Percentiles rank a stretch among this genome's conserved stretches.
Conservation (phyloP, 2,113 vertebrate species). For the Penelope pileata region DNA sequence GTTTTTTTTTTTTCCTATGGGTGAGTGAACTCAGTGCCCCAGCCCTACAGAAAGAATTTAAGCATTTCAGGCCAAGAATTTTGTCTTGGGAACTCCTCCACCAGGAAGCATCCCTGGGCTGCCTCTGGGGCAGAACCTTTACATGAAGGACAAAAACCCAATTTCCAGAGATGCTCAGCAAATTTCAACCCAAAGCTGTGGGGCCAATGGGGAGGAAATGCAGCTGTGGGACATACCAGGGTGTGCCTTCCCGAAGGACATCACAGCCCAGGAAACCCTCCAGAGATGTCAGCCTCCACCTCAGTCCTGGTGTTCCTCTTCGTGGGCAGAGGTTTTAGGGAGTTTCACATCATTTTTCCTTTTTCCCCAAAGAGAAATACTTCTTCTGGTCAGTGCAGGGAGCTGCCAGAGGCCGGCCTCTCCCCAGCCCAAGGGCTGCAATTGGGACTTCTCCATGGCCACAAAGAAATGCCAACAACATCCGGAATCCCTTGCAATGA, state of each 20-base stretch:
- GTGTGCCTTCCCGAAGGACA: neutral
- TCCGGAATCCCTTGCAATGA: neutral
- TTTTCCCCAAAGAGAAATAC: neutral
- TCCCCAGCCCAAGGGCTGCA: neutral
- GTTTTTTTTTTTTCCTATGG: neutral
- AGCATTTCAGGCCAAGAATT: neutral
- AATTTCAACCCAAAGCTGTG: neutral
- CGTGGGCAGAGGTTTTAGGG: accelerated
- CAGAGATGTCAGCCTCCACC: neutral
- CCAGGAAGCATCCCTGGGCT: neutral
- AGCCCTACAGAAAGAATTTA: neutral
- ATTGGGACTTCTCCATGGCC: neutral
- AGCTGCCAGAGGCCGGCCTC: neutral
- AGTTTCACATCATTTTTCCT: neutral
- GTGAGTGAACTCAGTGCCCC: neutral
- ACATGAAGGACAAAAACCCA: neutral
- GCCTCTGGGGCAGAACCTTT: neutral
- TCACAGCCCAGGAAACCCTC: neutral
- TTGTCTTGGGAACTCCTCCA: neutral
- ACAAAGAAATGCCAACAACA: neutral
- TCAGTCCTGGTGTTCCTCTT: neutral
- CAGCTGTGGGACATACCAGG: neutral
- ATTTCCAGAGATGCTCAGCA: neutral
- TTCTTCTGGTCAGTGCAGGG: neutral
- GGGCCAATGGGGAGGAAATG: neutral